Evolutionary conservation across 2,797 vertebrate species (phyloP), one percentile per base, ranked within the genome.

Genomic region (Loris lydekkerianus): DNA sequence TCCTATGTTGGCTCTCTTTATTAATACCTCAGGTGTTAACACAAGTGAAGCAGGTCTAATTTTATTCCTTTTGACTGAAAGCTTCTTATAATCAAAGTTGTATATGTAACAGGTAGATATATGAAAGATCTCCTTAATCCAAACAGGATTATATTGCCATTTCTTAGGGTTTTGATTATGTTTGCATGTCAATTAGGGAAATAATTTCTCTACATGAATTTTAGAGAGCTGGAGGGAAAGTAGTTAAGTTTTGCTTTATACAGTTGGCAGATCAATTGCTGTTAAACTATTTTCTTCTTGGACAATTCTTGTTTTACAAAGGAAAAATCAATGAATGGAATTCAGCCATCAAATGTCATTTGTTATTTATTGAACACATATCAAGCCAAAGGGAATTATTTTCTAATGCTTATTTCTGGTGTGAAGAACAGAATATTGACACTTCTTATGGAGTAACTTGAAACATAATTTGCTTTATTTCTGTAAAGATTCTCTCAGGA

Each of bases 221-320:
- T 93, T 84, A 88, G 18, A 83, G 23, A 95, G 2, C 76, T 73
- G 21, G 5, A 73, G 53, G 31, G 53, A 53, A 94, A 60, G 46
- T 49, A 84, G 5, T 11, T 56, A 21, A 73, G 49, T 84, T 75
- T 77, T 40, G 0, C 58, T 63, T 14, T 90, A 2, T 43, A 34
- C 46, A 29, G 0, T 72, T 63, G 61, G 58, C 17, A 72, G 18
- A 65, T 70, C 14, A 53, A 49, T 29, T 72, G 20, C 21, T 77
- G 18, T 89, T 83, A 91, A 73, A 53, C 63, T 90, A 27, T 86
- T 92, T 46, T 87, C 31, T 80, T 91, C 56, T 73, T 77, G 87
- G 17, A n/a, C 56, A 86, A 58, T 76, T 81, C 37, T 84, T 37
- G 20, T 73, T 95, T 83, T 73, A 91, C 58, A 73, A 2, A 67